These are phyloP conservation scores for Drosophila kanekoi DNA, from an alignment of 2,888 invertebrate genomes.

Conservation along the genomic window DNA sequence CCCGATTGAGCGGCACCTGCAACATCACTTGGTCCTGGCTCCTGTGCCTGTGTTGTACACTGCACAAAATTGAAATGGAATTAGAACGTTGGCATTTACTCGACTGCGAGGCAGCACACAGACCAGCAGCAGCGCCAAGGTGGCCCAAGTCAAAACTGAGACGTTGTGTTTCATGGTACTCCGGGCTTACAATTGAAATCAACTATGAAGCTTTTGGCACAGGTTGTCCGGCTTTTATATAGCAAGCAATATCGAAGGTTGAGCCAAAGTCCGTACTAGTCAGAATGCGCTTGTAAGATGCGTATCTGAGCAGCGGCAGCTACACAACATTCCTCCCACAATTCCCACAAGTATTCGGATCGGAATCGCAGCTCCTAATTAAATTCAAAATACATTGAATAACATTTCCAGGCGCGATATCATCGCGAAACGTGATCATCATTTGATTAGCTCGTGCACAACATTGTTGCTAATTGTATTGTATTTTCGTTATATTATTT, in stretches of 20 bases:
- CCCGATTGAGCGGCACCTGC: conserved; percentile 48
- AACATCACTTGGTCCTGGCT: not conserved
- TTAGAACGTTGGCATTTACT: not conserved
- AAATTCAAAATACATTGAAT: conserved; percentile 15
- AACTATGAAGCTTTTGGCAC: not conserved
- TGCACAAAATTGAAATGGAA: conserved; percentile 1
- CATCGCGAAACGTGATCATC: conserved; percentile 13
- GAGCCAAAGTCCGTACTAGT: not conserved
- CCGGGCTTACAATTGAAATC: not conserved
- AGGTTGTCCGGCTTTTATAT: conserved; percentile 26
- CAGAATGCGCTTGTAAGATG: not conserved
- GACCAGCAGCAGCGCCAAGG: conserved; percentile 36
- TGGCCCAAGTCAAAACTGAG: conserved; percentile 9
- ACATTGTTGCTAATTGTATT: conserved; percentile 7
- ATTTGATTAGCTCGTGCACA: conserved; percentile 29
- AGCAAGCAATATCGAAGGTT: conserved; percentile 8
- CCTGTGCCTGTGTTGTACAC: conserved; percentile 20
- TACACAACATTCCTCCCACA: not conserved
- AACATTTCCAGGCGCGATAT: conserved; percentile 31
- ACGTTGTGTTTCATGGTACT: conserved; percentile 33
- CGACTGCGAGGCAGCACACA: conserved; percentile 3
- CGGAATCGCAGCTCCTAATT: conserved; percentile 23
- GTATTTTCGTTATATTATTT: conserved; percentile 34
- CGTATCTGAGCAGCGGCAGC: conserved; percentile 4
- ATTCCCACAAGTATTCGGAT: not conserved